Evolutionary conservation across 2,888 invertebrate species (phyloP), one percentile per base, ranked within the genome.

Genomic region (Muschampia staudingeri): DNA sequence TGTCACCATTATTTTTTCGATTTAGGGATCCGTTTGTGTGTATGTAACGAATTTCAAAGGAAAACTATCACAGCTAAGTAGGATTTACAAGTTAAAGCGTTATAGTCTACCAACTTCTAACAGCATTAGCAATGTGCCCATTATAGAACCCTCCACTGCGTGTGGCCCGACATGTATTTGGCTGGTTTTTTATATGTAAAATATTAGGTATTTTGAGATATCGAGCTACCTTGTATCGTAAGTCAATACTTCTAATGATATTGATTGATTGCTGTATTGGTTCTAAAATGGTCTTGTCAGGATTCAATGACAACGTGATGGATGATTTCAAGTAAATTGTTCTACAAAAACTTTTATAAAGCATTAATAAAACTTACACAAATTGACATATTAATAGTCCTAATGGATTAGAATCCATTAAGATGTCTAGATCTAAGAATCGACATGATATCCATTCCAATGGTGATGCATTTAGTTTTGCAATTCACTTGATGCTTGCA

Each of bases 321-420:
- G 73, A 80, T 80, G 34, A 42, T 25, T 75, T 37, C 12, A 7
- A 65, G 65, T 77, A 34, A 30, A 30, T 52, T 52, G 69, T 40
- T 37, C 37, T 78, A 48, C 37, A 78, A 78, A 78, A 70, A 48
- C 19, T 69, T 77, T 19, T 34, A 70, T 77, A 25, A 19, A 48
- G 34, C 34, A 52, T 67, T 34, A 67, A 30, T 61, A 40, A 72
- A 48, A 61, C 3, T 12, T n/a, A 72, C 65, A 42, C 42, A 34
- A 61, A 73, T 79, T 48, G 79, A 79, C 72, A 79, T 73, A 61
- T 79, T 65, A 79, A 73, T 72, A 65, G 73, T 16, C 71, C 72
- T 44, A 65, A 73, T 67, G 42, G 73, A 73, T 73, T 30, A 40
- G n/a, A 19, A 71, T 79, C 44, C 73, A 79, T 79, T 73, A 79